Evolutionary conservation across 2,888 invertebrate species (phyloP).

Genomic region (Athetis lepigone): DNA sequence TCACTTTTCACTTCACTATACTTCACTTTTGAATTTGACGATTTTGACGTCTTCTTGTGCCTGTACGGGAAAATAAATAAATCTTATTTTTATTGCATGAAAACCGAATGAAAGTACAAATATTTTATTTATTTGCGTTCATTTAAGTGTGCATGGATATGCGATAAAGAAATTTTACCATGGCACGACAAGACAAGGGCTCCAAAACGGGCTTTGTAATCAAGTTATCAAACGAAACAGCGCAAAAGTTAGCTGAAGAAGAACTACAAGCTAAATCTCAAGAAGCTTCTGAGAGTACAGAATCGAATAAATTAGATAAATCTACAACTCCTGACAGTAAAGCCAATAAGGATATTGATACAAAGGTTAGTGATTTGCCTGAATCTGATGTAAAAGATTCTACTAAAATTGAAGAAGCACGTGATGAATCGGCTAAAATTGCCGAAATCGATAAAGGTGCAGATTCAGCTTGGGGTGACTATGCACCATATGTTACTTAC

Average conservation of each 20-base stretch:
- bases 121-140: slow-evolving; percentile 11
- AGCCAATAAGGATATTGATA: slow-evolving; percentile 11
- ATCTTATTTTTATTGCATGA: slow-evolving; percentile 21
- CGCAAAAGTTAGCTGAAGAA: slow-evolving; percentile 84
- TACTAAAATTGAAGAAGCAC: slow-evolving; percentile 7
- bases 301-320: slow-evolving; percentile 21
- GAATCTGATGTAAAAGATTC: slow-evolving; percentile 22
- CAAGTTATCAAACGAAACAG: slow-evolving; percentile 86
- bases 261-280: slow-evolving; percentile 70
- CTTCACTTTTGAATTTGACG: slow-evolving; percentile 16
- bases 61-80: slow-evolving; percentile 43
- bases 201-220: slow-evolving; percentile 85
- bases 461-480: slow-evolving; percentile 78
- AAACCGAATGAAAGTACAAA: slow-evolving; percentile 24
- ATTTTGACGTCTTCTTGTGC: slow-evolving; percentile 25
- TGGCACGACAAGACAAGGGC: slow-evolving; percentile 78
- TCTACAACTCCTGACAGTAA: slow-evolving; percentile 12
- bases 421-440: slow-evolving; percentile 8
- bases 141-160: slow-evolving; percentile 15
- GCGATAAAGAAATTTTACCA: slow-evolving; percentile 52
- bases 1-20: slow-evolving; percentile 13
- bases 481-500: slow-evolving; percentile 92
- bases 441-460: slow-evolving; percentile 15
- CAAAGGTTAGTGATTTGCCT: slow-evolving; percentile 21
- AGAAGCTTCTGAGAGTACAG: slow-evolving; percentile 24